A percentile compares a stretch with the other conserved stretches of the same genome.
Evolutionary conservation across 2,797 vertebrate genomes (phyloP).

Genomic region (Notolabrus celidotus): DNA sequence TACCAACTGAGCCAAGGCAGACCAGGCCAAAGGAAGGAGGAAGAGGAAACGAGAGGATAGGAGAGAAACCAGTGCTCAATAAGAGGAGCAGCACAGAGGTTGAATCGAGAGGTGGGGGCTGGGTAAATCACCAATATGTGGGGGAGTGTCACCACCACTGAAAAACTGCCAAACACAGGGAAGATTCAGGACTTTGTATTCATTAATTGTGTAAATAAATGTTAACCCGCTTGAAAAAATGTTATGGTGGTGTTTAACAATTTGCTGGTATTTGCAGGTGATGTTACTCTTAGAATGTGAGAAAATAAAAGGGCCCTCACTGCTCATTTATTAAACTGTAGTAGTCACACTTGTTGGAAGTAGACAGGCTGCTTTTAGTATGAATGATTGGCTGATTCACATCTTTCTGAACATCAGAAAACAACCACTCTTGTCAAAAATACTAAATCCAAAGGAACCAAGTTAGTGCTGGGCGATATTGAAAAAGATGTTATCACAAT

Average conservation of each 20-base stretch:
- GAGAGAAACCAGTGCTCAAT: slow-evolving; percentile 32
- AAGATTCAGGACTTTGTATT: slow-evolving; percentile 52
- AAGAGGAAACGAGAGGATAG: slow-evolving; percentile 43
- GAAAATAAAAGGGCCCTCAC: too few relatives aligned
- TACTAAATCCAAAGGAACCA: not conserved
- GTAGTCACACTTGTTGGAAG: not conserved
- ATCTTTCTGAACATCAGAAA: not conserved
- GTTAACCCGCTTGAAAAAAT: not conserved
- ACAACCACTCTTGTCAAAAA: not conserved
- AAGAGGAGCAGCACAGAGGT: slow-evolving; percentile 53
- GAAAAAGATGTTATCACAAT: too few relatives aligned
- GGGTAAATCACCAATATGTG: slow-evolving; percentile 52
- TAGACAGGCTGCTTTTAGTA: not conserved
- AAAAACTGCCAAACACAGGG: slow-evolving; percentile 44
- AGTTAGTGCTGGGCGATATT: too few relatives aligned
- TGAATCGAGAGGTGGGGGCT: slow-evolving; percentile 21
- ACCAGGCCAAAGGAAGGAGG: slow-evolving; percentile 39
- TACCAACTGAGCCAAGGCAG: slow-evolving; percentile 23
- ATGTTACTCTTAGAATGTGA: not conserved
- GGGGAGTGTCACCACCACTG: slow-evolving; percentile 43
- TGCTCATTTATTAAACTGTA: not conserved
- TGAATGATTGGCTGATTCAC: not conserved
- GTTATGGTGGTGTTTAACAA: not conserved
- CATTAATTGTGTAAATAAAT: not conserved
- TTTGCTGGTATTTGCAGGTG: not conserved